These are phyloP conservation scores for Dysdera silvatica DNA, from an alignment of 1,140 invertebrate species.

Conservation along the genomic window DNA sequence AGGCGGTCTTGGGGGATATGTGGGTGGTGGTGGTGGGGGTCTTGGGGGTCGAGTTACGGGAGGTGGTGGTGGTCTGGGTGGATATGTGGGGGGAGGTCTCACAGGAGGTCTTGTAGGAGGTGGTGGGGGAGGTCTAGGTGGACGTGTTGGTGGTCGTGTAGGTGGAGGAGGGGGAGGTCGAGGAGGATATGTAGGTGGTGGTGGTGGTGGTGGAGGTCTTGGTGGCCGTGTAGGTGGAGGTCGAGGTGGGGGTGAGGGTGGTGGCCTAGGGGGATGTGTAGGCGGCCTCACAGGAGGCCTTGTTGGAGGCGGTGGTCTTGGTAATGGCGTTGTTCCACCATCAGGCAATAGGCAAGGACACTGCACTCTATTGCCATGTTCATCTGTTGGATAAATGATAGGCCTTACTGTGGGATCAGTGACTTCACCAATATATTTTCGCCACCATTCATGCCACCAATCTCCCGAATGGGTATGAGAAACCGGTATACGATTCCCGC, in stretches of 20 bases:
- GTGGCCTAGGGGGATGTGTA: not conserved
- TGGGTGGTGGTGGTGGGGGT: no score
- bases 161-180: not conserved
- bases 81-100: not conserved
- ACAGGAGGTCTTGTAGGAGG: not conserved
- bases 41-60: not conserved
- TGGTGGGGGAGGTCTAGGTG: not conserved
- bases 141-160: not conserved
- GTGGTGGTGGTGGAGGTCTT: not conserved
- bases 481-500: not conserved
- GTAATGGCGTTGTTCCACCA: constrained; percentile 17
- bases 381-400: constrained; percentile 15
- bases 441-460: constrained; percentile 34
- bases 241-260: not conserved
- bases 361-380: constrained; percentile 5
- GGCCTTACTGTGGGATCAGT: constrained; percentile 31
- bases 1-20: not conserved
- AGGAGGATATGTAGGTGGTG: not conserved
- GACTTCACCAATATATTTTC: constrained; percentile 30
- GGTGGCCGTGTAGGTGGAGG: not conserved
- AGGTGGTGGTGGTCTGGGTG: not conserved
- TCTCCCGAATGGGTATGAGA: constrained; percentile 7
- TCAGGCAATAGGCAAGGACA: constrained; percentile 19
- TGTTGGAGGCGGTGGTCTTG: not conserved
- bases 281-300: not conserved